These are phyloP conservation scores for Notodonta dromedarius DNA, from an alignment of 2,888 invertebrate genomes.

Conservation along the genomic window DNA sequence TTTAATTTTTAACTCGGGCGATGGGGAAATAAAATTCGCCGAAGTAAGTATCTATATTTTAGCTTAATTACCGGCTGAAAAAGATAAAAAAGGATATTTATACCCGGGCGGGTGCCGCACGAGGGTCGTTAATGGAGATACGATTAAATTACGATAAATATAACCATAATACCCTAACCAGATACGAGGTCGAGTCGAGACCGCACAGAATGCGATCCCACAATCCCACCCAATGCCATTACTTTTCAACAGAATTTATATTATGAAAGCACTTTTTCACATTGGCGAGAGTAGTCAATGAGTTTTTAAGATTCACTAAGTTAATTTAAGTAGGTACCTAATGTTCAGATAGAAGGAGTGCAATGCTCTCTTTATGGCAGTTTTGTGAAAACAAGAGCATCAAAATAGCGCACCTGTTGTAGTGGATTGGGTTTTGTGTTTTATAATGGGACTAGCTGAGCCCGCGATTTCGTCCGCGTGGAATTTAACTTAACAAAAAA, in stretches of 20 bases:
- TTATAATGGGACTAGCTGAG: conserved; percentile 30
- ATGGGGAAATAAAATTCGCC: conserved; percentile 9
- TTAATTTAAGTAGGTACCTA: too few relatives aligned
- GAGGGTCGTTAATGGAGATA: conserved; percentile 24
- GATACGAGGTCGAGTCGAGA: conserved; percentile 13
- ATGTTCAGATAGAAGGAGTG: not conserved
- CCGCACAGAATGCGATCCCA: conserved; percentile 13
- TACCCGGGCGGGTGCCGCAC: conserved; percentile 24
- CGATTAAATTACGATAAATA: conserved; percentile 29
- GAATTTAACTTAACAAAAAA: too few relatives aligned
- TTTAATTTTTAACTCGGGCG: not conserved
- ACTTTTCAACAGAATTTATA: conserved; percentile 21
- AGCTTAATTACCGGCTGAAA: conserved; percentile 54
- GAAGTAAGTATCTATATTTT: conserved; percentile 54
- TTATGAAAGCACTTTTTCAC: conserved; percentile 30
- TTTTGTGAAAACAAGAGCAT: not conserved
- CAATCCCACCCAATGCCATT: conserved; percentile 11
- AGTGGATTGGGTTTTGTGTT: conserved; percentile 4
- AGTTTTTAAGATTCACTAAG: too few relatives aligned
- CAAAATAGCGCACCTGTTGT: conserved; percentile 10
- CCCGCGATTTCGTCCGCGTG: too few relatives aligned
- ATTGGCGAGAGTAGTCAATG: not conserved
- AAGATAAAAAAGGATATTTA: conserved; percentile 25
- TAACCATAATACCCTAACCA: conserved; percentile 15
- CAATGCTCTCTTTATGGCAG: not conserved